Percentiles rank a stretch among this genome's conserved stretches.
Evolutionary conservation across 2,797 vertebrate genomes (phyloP).

Genomic region (Paratrypauchen microcephalus): DNA sequence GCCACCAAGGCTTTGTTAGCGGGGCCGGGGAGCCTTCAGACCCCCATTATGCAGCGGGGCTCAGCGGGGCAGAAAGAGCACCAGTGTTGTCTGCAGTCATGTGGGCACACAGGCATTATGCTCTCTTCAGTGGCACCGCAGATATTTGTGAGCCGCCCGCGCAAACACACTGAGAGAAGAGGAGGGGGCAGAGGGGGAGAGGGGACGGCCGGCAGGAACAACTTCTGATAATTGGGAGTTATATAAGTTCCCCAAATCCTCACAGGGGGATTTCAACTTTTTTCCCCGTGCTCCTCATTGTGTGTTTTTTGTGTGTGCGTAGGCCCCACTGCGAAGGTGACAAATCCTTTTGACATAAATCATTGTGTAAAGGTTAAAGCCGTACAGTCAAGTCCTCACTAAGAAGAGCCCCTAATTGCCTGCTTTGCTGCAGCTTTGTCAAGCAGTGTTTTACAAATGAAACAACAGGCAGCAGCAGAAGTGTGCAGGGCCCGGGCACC

Average conservation of each 20-base stretch:
- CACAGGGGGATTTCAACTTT: constrained; percentile 78
- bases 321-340: constrained; percentile 80
- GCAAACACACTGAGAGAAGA: constrained; percentile 60
- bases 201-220: constrained; percentile 72
- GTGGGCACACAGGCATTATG: constrained; percentile 84
- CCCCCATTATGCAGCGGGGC: constrained; percentile 83
- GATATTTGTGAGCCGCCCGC: constrained; percentile 82
- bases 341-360: constrained; percentile 83
- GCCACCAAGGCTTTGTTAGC: constrained; percentile 86
- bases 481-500: constrained; percentile 36
- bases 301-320: constrained; percentile 75
- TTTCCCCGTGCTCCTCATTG: constrained; percentile 49
- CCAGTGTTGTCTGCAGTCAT: constrained; percentile 83
- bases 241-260: constrained; percentile 84
- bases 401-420: constrained; percentile 79
- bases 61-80: constrained; percentile 85
- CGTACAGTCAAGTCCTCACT: constrained; percentile 77
- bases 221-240: constrained; percentile 87
- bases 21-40: constrained; percentile 81
- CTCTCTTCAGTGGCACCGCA: constrained; percentile 82
- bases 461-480: constrained; percentile 54
- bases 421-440: constrained; percentile 68
- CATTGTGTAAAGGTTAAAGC: constrained; percentile 79
- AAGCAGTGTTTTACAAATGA: constrained; percentile 77
- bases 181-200: constrained; percentile 39